Evolutionary conservation across 2,113 vertebrate species (phyloP).

Genomic region (Elephantulus edwardii): DNA sequence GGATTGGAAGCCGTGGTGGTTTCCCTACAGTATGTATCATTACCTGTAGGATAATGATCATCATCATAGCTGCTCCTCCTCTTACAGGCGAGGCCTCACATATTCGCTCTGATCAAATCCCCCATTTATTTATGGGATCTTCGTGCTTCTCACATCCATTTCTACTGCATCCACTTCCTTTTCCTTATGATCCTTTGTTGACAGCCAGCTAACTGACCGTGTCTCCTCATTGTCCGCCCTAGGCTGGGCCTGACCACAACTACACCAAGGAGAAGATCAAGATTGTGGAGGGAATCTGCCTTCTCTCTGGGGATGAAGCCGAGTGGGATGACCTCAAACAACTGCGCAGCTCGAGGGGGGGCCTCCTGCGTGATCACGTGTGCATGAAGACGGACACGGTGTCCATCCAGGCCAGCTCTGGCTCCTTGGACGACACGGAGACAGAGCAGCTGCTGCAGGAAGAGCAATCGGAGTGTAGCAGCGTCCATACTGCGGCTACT

Average conservation of each 20-base stretch:
- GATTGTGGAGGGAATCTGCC: conserved; percentile 97
- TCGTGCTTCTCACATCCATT: background rate
- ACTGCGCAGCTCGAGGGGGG: conserved; percentile 92
- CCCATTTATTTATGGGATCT: background rate
- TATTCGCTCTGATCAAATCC: background rate
- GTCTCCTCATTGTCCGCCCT: conserved; percentile 56
- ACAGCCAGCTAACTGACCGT: background rate
- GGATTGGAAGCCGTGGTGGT: background rate
- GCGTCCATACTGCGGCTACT: conserved; percentile 90
- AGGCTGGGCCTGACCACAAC: conserved; percentile 91
- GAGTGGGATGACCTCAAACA: conserved; percentile 99
- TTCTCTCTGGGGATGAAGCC: conserved; percentile 93
- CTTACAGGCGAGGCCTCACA: background rate
- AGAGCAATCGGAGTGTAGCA: conserved; percentile 97
- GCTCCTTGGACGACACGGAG: conserved; percentile 95
- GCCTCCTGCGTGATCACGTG: conserved; percentile 93
- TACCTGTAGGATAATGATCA: background rate
- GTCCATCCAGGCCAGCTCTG: conserved; percentile 96
- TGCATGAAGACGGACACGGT: conserved; percentile 98
- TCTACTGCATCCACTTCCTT: background rate
- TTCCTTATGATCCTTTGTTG: background rate
- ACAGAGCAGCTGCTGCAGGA: conserved; percentile 98
- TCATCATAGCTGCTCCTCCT: background rate
- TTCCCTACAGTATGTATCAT: background rate
- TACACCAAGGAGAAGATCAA: conserved; percentile 98